Evolutionary conservation across 2,113 vertebrate species (phyloP).

Genomic region (Grallaria varia): DNA sequence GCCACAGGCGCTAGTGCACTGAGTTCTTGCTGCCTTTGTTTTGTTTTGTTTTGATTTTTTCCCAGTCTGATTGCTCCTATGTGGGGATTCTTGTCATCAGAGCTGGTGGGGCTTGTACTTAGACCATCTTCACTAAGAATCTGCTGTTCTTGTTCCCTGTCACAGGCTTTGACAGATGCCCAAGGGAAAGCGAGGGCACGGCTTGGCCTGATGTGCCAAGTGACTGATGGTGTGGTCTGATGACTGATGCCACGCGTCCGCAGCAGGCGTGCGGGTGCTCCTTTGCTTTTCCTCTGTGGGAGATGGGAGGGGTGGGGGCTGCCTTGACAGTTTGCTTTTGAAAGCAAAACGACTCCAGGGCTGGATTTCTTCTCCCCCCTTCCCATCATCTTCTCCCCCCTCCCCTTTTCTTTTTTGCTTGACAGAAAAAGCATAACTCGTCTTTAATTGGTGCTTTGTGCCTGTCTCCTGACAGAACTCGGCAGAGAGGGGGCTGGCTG

Average conservation of each 20-base stretch:
- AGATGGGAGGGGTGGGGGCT: not conserved
- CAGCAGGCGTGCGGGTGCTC: not conserved
- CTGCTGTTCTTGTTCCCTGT: not conserved
- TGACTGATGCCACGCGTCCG: not conserved
- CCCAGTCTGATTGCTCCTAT: not conserved
- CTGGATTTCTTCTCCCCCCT: not conserved
- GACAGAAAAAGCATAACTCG: constrained; percentile 58
- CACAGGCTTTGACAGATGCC: not conserved
- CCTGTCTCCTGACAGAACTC: constrained; percentile 52
- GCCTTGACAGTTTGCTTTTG: constrained; percentile 56
- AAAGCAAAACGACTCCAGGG: constrained; percentile 40
- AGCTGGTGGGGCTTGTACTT: not conserved
- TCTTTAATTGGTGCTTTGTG: constrained; percentile 62
- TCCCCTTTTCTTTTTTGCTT: not conserved
- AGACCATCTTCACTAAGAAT: not conserved
- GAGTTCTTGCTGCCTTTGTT: not conserved
- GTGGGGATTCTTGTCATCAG: not conserved
- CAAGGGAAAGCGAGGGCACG: rapidly evolving
- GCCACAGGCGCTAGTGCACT: rapidly evolving
- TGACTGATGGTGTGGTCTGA: constrained; percentile 20
- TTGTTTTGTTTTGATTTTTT: not conserved
- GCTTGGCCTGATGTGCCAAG: not conserved
- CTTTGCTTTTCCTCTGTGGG: not conserved
- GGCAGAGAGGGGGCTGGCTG: not conserved
- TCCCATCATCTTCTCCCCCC: not conserved